phyloP scores from a whole-genome alignment of 2,797 vertebrate genomes.

The Acrossocheilus wenchowensis region DNA sequence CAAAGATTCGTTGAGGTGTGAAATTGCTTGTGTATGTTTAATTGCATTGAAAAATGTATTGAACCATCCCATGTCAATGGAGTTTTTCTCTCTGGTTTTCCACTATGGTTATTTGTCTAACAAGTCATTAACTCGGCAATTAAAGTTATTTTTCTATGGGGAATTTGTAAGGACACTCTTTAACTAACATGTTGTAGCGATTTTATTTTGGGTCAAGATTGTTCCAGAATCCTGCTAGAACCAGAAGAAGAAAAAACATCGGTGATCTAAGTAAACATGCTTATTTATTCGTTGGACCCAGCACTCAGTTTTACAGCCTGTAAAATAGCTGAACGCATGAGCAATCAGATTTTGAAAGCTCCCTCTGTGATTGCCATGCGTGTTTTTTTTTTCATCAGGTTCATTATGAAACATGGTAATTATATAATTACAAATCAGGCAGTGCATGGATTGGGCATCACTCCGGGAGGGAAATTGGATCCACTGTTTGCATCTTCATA shows the following conservation, averaged over 20 bases:
- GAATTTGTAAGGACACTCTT: not conserved
- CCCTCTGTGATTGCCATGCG: constrained; percentile 28
- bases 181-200: not conserved
- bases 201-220: not conserved
- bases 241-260: not conserved
- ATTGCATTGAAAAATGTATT: constrained; percentile 57
- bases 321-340: not conserved
- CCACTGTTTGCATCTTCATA: constrained; percentile 42
- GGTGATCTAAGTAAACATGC: not conserved
- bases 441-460: constrained; percentile 13
- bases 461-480: constrained; percentile 22
- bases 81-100: constrained; percentile 44
- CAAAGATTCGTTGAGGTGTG: constrained; percentile 47
- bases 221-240: not conserved
- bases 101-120: constrained; percentile 21
- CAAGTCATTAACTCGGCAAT: constrained; percentile 40
- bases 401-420: constrained; percentile 52
- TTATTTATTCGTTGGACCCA: not conserved
- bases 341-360: constrained; percentile 40
- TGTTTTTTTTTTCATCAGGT: constrained; percentile 29
- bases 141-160: constrained; percentile 15
- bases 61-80: constrained; percentile 40
- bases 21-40: constrained; percentile 62
- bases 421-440: constrained; percentile 46
- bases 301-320: not conserved